Conservation (phyloP, 2,888 invertebrate genomes). For the Drosophila mayaguana region DNA sequence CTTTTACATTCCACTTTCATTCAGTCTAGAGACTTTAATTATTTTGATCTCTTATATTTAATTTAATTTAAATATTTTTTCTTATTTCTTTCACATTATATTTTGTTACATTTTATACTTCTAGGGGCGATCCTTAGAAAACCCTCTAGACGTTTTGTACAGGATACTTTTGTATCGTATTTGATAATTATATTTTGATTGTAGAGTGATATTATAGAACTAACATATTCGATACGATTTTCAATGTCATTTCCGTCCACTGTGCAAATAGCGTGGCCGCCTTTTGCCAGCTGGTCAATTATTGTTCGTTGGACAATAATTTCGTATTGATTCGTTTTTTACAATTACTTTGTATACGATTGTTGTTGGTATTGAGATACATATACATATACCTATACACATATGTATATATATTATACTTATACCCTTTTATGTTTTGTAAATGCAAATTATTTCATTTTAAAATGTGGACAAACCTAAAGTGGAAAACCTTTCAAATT, state of each 20-base stretch:
- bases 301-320: conserved; percentile 65
- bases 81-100: no score
- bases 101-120: no score
- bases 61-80: no score
- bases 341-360: conserved; percentile 36
- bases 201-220: neutral
- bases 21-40: no score
- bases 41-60: no score
- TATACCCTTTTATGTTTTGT: neutral
- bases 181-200: no score
- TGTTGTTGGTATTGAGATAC: conserved; percentile 15
- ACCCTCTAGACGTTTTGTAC: neutral
- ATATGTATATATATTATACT: neutral
- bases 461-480: conserved; percentile 22
- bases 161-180: no score
- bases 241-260: conserved; percentile 9
- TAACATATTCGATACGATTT: neutral
- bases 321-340: conserved; percentile 68
- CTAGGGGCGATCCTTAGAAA: no score
- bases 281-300: conserved; percentile 33
- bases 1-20: no score
- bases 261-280: conserved; percentile 2
- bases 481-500: conserved; percentile 11
- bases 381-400: neutral
- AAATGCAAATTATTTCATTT: conserved; percentile 28